phyloP scores from a whole-genome alignment of 2,888 invertebrate genomes.

The Caenorhabditis zanzibari region DNA sequence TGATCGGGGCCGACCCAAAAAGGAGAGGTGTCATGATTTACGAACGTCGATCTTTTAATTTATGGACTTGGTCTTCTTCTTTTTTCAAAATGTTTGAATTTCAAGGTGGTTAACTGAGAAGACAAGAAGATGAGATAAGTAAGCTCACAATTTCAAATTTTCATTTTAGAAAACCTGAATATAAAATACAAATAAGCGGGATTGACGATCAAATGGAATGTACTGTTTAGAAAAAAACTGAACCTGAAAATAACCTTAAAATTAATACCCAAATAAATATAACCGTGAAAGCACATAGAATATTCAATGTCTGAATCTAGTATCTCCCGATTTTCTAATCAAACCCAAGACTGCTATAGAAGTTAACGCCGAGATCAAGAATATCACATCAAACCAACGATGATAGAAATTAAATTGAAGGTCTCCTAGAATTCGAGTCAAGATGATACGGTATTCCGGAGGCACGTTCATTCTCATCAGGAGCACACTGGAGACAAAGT shows the following conservation, averaged over 20 bases:
- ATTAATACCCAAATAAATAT: constrained; percentile 7
- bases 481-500: constrained; percentile 97
- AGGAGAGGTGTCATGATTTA: constrained; percentile 54
- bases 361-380: constrained; percentile 94
- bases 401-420: constrained; percentile 99
- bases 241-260: background rate
- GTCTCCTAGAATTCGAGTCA: constrained; percentile 93
- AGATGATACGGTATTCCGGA: constrained; percentile 89
- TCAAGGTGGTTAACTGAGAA: constrained; percentile 3
- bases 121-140: background rate
- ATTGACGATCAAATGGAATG: constrained; percentile 40
- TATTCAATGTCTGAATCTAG: constrained; percentile 28
- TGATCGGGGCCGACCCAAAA: constrained; percentile 2
- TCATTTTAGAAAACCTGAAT: background rate
- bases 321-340: constrained; percentile 88
- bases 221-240: background rate
- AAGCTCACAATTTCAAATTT: no score
- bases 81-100: constrained; percentile 21
- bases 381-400: constrained; percentile 99
- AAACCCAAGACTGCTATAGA: constrained; percentile 96
- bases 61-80: constrained; percentile 22
- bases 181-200: constrained; percentile 12
- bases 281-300: background rate
- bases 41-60: constrained; percentile 50
- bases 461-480: constrained; percentile 99